Evolutionary conservation across 2,113 vertebrate species (phyloP).

Genomic region (Neodon shergylaensis): DNA sequence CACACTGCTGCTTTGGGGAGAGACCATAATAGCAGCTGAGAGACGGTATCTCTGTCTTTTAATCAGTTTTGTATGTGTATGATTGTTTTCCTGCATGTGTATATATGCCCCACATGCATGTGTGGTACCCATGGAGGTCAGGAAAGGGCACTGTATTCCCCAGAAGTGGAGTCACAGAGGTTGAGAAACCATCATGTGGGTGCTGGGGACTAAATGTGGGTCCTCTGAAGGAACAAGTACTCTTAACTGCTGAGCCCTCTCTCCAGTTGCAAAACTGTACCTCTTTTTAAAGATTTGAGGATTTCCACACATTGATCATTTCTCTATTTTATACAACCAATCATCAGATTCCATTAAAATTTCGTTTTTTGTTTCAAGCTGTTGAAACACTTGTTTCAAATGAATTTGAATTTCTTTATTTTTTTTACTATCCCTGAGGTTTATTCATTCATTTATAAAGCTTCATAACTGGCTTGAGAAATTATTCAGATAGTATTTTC

Average conservation of each 20-base stretch:
- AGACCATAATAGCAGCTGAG: background rate
- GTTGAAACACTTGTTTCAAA: background rate
- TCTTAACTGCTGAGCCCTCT: background rate
- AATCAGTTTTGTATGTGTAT: no score
- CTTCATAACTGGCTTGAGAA: background rate
- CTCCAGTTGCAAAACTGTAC: background rate
- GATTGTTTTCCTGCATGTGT: background rate
- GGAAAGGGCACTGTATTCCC: background rate
- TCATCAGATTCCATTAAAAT: background rate
- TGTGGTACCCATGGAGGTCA: background rate
- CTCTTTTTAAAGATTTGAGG: conserved; percentile 53
- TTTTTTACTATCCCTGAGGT: conserved; percentile 47
- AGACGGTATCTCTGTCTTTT: background rate
- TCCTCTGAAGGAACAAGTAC: background rate
- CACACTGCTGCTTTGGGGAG: background rate
- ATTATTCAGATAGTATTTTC: background rate
- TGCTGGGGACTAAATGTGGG: background rate
- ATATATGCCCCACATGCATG: background rate
- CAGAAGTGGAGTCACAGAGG: background rate
- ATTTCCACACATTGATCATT: conserved; percentile 40
- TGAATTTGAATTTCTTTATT: conserved; percentile 4
- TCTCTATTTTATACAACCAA: background rate
- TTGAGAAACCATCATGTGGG: no score
- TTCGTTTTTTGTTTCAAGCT: conserved; percentile 57
- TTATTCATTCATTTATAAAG: conserved; percentile 37